Conservation (phyloP, 2,888 invertebrate genomes). For the Philopedon plagiatum region DNA sequence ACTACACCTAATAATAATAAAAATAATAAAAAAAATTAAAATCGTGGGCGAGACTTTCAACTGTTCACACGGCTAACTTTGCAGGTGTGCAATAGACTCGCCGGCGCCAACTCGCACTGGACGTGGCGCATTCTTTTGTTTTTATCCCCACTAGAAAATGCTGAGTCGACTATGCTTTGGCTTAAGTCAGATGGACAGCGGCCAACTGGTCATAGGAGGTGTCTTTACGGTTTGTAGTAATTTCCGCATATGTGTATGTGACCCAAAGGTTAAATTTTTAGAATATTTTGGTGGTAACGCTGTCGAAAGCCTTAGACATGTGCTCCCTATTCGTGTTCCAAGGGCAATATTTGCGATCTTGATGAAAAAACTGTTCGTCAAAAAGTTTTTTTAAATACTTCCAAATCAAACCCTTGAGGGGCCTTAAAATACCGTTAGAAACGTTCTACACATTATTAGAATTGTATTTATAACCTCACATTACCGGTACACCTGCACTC, state of each 20-base stretch:
- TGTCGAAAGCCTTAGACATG: too few species aligned
- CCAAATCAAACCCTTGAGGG: too few species aligned
- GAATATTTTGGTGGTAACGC: too few species aligned
- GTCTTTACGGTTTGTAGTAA: neutral
- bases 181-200: conserved; percentile 10
- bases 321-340: too few species aligned
- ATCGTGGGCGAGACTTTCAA: conserved; percentile 49
- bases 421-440: too few species aligned
- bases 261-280: too few species aligned
- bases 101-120: conserved; percentile 47
- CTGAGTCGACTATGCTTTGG: conserved; percentile 28
- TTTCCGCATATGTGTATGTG: neutral
- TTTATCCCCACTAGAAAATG: conserved; percentile 20
- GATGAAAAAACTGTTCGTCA: too few species aligned
- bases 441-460: too few species aligned
- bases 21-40: conserved; percentile 9
- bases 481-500: conserved; percentile 33
- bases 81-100: conserved; percentile 52
- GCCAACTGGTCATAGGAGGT: conserved; percentile 16
- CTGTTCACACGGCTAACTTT: conserved; percentile 49
- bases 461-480: neutral
- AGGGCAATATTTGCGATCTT: too few species aligned
- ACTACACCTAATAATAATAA: neutral
- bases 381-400: too few species aligned
- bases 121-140: conserved; percentile 45